Percentiles rank a stretch among this genome's conserved stretches.
Conservation (phyloP, 1,140 invertebrate genomes). For the Achatina immaculata region DNA sequence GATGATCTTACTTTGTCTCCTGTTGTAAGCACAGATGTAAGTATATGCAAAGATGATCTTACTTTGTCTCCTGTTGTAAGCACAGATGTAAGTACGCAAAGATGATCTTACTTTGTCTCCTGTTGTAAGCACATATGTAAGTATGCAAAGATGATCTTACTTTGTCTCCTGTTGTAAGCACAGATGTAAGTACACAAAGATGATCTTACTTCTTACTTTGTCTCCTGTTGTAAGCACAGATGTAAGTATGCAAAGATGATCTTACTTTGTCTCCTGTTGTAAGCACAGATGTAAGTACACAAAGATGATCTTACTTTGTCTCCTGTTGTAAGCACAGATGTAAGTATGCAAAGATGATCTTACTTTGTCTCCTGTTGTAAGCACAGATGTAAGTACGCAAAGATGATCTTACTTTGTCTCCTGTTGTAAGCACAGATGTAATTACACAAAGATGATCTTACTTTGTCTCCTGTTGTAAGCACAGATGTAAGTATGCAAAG, state of each 20-base stretch:
- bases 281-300: slow-evolving; percentile 66
- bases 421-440: slow-evolving; percentile 67
- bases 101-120: slow-evolving; percentile 64
- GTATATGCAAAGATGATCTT: slow-evolving; percentile 21
- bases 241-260: slow-evolving; percentile 55
- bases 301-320: slow-evolving; percentile 62
- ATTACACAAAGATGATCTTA: slow-evolving; percentile 57
- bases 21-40: slow-evolving; percentile 66
- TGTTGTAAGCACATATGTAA: slow-evolving; percentile 66
- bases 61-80: slow-evolving; percentile 69
- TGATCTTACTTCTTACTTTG: slow-evolving; percentile 49
- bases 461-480: slow-evolving; percentile 68
- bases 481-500: slow-evolving; percentile 65
- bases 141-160: slow-evolving; percentile 58
- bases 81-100: slow-evolving; percentile 65
- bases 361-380: slow-evolving; percentile 68
- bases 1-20: slow-evolving; percentile 64
- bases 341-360: slow-evolving; percentile 55
- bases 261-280: slow-evolving; percentile 67
- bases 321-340: slow-evolving; percentile 68
- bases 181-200: slow-evolving; percentile 63
- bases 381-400: slow-evolving; percentile 66
- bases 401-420: slow-evolving; percentile 62
- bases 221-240: slow-evolving; percentile 70
- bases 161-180: slow-evolving; percentile 69